These are phyloP conservation scores for Hapalemur alaotrensis DNA, from an alignment of 2,797 vertebrate genomes.

Conservation along the genomic window DNA sequence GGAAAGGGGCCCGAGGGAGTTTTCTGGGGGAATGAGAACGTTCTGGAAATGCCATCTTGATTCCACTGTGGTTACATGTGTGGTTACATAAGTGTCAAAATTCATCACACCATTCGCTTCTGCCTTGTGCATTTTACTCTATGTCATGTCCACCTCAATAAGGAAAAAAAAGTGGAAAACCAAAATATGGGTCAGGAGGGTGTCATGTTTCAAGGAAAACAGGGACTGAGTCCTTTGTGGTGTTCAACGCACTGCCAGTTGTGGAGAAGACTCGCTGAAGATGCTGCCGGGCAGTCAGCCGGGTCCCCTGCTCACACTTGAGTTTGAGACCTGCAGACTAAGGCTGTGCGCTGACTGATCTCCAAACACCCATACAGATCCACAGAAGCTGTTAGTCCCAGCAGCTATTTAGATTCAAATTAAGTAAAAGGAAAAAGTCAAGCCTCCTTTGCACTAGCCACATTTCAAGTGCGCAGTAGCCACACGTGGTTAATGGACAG, in stretches of 20 bases:
- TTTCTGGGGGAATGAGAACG: neutral
- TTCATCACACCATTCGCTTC: neutral
- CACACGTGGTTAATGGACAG: neutral
- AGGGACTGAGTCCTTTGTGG: neutral
- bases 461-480: neutral
- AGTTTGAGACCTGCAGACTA: neutral
- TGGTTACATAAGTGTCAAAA: neutral
- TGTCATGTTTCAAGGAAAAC: neutral
- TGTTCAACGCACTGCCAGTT: neutral
- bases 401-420: neutral
- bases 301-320: rapidly evolving
- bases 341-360: neutral
- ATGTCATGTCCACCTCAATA: neutral
- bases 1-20: neutral
- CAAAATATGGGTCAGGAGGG: neutral
- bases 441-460: neutral
- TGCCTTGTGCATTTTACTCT: neutral
- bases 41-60: neutral
- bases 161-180: neutral
- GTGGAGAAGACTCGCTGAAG: neutral
- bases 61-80: neutral
- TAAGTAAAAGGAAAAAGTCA: neutral
- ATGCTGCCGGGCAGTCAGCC: neutral
- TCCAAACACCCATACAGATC: neutral
- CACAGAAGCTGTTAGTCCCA: neutral